Evolutionary conservation across 2,113 vertebrate genomes (phyloP).

Genomic region (Noturus placidus): DNA sequence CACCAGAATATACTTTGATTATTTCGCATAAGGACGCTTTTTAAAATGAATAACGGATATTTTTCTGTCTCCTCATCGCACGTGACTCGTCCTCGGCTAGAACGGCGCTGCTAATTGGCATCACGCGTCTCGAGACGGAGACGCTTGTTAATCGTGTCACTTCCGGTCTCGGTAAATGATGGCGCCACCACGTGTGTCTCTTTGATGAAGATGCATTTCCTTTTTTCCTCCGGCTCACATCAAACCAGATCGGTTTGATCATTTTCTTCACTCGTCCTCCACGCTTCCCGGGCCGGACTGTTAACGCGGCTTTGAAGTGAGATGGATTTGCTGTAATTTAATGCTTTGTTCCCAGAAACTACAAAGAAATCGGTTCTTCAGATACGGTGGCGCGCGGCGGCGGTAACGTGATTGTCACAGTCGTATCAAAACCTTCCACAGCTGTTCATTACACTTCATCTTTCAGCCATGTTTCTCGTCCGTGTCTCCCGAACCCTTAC

Average conservation of each 20-base stretch:
- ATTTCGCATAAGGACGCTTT: not conserved
- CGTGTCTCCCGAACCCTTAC: not conserved
- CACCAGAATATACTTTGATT: not conserved
- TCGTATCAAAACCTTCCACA: slow-evolving; percentile 28
- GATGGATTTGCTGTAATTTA: slow-evolving; percentile 47
- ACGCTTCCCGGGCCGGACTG: slow-evolving; percentile 21
- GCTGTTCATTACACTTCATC: slow-evolving; percentile 25
- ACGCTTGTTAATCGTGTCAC: slow-evolving; percentile 20
- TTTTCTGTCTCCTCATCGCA: not conserved
- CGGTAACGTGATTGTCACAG: slow-evolving; percentile 12
- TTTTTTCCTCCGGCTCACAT: slow-evolving; percentile 37
- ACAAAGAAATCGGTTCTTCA: slow-evolving; percentile 45
- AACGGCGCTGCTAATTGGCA: not conserved
- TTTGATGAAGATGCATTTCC: slow-evolving; percentile 25
- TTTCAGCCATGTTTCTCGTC: not conserved
- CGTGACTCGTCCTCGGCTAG: not conserved
- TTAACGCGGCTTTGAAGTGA: slow-evolving; percentile 53
- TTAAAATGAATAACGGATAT: not conserved
- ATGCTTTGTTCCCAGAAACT: slow-evolving; percentile 47
- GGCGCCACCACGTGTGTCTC: not conserved
- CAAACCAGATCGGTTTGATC: slow-evolving; percentile 51
- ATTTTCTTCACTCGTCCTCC: slow-evolving; percentile 35
- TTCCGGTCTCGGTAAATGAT: slow-evolving; percentile 23
- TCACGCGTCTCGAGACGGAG: not conserved
- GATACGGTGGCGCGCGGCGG: not conserved